Base-by-base conservation (phyloP, 2,797 vertebrate species). In the Brachyalestes nurse region DNA sequence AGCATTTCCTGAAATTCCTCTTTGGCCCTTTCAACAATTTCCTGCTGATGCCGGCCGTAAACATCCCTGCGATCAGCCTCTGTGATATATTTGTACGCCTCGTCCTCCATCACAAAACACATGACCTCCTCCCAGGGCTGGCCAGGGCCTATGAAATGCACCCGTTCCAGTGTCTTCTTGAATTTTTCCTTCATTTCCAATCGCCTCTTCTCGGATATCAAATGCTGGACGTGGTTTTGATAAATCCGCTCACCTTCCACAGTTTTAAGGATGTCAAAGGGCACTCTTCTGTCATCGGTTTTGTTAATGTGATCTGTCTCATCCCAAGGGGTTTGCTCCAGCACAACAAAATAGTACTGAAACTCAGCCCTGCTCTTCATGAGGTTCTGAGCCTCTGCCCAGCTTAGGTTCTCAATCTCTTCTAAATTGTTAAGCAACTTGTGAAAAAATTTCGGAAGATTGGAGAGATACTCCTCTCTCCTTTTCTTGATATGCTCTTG, bases 1-100 rank as follows among this genome's bases (percentile, higher is more conserved):
- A 99, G 97, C 98, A 99, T 99, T 96, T 99, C 97, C 94, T 99
- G 98, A 95, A 99, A 99, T 92, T 99, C 98, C 91, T 99, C 98
- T 95, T 99, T 99, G 94, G 98, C 98, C 94, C 96, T 96, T 95
- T 99, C 98, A 91, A 99, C 97, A 89, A 99, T 99, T 94, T 99
- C 98, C 90, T 96, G 95, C 93, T 99, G 97, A 92, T 99, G 97
- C 84, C 95, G 95, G 88, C 93, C 94, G 88, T 99, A 99, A 72
- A 99, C 97, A 89, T 99, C 98, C 89, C 96, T 95, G 85, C 97
- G 96, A 87, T 99, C 98, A 81, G 93, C 91, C 90, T 99, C 98
- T 47, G 95, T 96, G 89, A 99, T 99, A 84, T 97, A 99, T 89
- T 98, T 99, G 93, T 97, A 99, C 1, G 97, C 96, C 90, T 99